Percentiles rank a stretch among this genome's conserved stretches.
These are phyloP conservation scores for Sebastes wilsoni DNA, from an alignment of 2,797 vertebrate genomes.

Conservation along the genomic window DNA sequence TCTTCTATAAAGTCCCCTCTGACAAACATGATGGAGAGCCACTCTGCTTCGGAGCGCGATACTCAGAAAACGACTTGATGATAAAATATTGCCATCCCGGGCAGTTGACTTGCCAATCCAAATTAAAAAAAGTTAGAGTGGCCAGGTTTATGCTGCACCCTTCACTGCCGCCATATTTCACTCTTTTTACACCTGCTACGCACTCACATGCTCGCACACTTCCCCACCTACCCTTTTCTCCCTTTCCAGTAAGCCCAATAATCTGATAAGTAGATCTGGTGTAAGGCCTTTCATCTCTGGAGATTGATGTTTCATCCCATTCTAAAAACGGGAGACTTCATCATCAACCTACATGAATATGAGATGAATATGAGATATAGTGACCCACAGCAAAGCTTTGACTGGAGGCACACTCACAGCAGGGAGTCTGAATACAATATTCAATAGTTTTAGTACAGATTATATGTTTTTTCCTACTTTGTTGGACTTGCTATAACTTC, in stretches of 20 bases:
- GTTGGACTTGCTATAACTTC: background rate
- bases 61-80: constrained; percentile 71
- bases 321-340: background rate
- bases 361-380: background rate
- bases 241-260: background rate
- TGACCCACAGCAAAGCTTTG: background rate
- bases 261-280: constrained; percentile 13
- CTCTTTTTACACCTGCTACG: constrained; percentile 38
- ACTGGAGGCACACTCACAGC: background rate
- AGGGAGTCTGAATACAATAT: background rate
- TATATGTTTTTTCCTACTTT: background rate
- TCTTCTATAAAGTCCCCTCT: constrained; percentile 77
- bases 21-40: constrained; percentile 83
- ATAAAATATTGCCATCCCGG: constrained; percentile 72
- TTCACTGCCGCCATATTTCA: constrained; percentile 72
- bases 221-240: background rate
- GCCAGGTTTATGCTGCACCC: constrained; percentile 64
- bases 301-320: background rate
- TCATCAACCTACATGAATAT: background rate
- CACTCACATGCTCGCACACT: constrained; percentile 1
- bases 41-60: constrained; percentile 71
- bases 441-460: background rate
- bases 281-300: constrained; percentile 2
- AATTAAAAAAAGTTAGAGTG: constrained; percentile 81
- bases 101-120: constrained; percentile 79